phyloP scores from a whole-genome alignment of 2,797 vertebrate genomes.

The Capromys pilorides region DNA sequence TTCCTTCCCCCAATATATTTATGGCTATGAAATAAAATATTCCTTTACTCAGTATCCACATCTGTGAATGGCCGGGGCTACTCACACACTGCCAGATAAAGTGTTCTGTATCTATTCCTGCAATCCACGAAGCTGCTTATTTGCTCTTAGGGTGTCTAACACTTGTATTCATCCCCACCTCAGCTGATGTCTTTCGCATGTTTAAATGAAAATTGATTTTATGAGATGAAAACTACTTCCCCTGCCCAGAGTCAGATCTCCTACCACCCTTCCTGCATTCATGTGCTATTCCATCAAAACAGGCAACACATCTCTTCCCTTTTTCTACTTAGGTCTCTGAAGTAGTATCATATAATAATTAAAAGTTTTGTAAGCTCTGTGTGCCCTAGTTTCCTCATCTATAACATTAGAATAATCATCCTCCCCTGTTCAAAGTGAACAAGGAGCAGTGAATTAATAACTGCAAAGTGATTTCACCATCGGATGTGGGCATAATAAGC shows the following conservation, averaged over 20 bases:
- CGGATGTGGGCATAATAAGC: neutral
- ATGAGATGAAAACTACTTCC: neutral
- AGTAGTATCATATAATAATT: neutral
- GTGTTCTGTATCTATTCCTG: neutral
- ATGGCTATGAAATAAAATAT: neutral
- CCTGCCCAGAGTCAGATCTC: neutral
- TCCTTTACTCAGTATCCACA: neutral
- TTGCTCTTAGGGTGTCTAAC: neutral
- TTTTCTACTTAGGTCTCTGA: neutral
- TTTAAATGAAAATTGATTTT: constrained; percentile 7
- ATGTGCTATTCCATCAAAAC: neutral
- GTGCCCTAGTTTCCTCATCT: neutral
- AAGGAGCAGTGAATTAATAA: neutral
- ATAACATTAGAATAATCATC: neutral
- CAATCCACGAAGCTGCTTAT: neutral
- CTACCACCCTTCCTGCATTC: neutral
- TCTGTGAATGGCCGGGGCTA: neutral
- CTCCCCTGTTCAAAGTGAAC: neutral
- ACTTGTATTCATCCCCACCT: neutral
- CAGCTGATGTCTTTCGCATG: neutral
- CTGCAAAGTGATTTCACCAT: neutral
- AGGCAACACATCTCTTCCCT: neutral
- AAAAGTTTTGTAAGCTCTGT: neutral
- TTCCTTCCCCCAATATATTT: neutral
- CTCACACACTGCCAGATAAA: neutral